Base-by-base conservation (phyloP, 2,888 invertebrate genomes). In the Megaustenia siamemsis region DNA sequence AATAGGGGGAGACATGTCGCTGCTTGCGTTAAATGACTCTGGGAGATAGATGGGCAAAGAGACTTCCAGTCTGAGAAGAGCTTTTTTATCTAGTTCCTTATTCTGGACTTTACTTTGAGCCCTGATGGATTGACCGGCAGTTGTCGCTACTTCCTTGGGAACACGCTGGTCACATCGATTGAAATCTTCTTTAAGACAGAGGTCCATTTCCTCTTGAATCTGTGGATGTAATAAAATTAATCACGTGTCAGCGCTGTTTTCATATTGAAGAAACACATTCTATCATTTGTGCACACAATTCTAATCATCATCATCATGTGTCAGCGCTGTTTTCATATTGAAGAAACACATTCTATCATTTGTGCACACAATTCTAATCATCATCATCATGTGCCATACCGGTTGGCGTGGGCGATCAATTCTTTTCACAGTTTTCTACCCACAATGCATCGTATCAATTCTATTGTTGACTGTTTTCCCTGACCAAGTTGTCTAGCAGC, bases 121-220 rank as follows among this genome's bases (percentile, higher is more conserved):
- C 24, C 40, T 69, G 60, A 53, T 35, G 5, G 15, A 21, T 66
- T 77, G 35, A 45, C 21, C 66, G 18, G 18, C 24, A 15, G n/a
- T 1, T 4, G 32, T 45, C 15, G 45, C 12, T 12, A 49, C 53
- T 35, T 45, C 53, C 32, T 10, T 45, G 21, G 66, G 15, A 0
- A 66, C 66, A 1, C 66, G 32, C 0, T 45, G 40, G 3, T 82
- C 82, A 24, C n/a, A 66, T 24, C 76, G 28, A 1, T 69, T 43
- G 35, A 80, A 84, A 18, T 84, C 84, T 24, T 75, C 89, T 81
- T 75, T 60, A n/a, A 90, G 81, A 78, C 90, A 91, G 75, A 88
- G 88, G 71, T 92, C 91, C 92, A 92, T 92, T 85, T 91, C 92
- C 71, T 89, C 89, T 85, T 92, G 91, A 66, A 92, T 92, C 84